Evolutionary conservation across 2,797 vertebrate genomes (phyloP), one percentile per base, ranked within the genome.

Genomic region (Halcyon leucocephala): DNA sequence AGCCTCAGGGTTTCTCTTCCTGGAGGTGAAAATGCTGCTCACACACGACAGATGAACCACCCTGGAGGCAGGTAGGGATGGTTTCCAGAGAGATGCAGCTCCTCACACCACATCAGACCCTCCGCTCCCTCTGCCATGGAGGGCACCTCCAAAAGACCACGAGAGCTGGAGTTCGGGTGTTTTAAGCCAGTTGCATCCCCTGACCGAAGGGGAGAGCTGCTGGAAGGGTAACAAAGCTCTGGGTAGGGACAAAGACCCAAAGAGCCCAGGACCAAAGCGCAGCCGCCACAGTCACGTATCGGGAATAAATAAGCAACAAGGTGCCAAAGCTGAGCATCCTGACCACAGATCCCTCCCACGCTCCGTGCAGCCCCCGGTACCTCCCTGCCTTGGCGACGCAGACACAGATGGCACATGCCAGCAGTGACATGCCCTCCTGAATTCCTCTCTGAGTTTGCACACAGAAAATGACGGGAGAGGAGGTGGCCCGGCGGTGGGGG

Each of bases 401-500:
- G 66, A 11, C 54, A 44, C 78, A 72, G 92, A 82, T 58, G 80
- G 86, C 84, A 82, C 55, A 26, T 0, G 49, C 48, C 91, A 62
- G 65, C 88, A 21, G 14, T 14, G 86, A 39, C 6, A 6, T 74
- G 64, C 65, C 82, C 79, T 71, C 71, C 72, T 65, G 26, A 71
- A 74, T 60, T 84, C 37, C 76, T 57, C 77, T 66, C 73, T 33
- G 57, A 80, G 81, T 82, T 89, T 91, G 84, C 72, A 88, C 82
- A 82, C 73, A 90, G 74, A 60, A 90, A 52, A 54, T 49, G 82
- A 86, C 6, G 9, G 69, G 86, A 89, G 73, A 86, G 74, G 49
- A 86, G 91, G 85, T 77, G 90, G 93, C 85, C 60, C 25, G 21
- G 89, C 60, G 37, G 78, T 41, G 12, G 54, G 60, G 89, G 89